phyloP scores from a whole-genome alignment of 2,113 vertebrate genomes.

The Martes martes region DNA sequence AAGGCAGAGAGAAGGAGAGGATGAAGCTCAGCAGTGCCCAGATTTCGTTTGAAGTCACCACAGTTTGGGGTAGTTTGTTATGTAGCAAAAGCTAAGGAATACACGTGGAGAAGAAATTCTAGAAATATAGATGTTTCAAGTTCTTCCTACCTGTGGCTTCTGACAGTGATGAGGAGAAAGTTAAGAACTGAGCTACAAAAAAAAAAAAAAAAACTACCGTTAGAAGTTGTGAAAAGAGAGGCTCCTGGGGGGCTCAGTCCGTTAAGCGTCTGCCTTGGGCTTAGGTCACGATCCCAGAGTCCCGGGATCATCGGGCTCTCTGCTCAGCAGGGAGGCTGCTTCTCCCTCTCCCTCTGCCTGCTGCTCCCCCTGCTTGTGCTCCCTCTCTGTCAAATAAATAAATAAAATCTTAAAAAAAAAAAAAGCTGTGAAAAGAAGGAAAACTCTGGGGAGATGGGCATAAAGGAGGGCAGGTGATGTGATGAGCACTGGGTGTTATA shows the following conservation, averaged over 20 bases:
- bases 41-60: not conserved
- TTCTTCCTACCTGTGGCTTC: not conserved
- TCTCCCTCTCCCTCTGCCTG: too few species aligned
- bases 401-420: too few species aligned
- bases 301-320: not conserved
- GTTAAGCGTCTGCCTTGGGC: not conserved
- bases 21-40: not conserved
- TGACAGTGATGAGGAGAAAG: not conserved
- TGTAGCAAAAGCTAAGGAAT: not conserved
- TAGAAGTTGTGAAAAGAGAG: not conserved
- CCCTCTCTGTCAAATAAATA: too few species aligned
- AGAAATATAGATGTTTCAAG: not conserved
- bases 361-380: too few species aligned
- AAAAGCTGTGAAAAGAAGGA: too few species aligned
- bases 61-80: not conserved
- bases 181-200: not conserved
- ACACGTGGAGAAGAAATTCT: not conserved
- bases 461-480: too few species aligned
- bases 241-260: not conserved
- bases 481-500: too few species aligned
- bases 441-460: too few species aligned
- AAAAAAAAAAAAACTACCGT: not conserved
- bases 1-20: not conserved
- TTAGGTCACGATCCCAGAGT: not conserved
- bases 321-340: not conserved